Conservation (phyloP, 2,113 vertebrate genomes). For the Catagonus wagneri region DNA sequence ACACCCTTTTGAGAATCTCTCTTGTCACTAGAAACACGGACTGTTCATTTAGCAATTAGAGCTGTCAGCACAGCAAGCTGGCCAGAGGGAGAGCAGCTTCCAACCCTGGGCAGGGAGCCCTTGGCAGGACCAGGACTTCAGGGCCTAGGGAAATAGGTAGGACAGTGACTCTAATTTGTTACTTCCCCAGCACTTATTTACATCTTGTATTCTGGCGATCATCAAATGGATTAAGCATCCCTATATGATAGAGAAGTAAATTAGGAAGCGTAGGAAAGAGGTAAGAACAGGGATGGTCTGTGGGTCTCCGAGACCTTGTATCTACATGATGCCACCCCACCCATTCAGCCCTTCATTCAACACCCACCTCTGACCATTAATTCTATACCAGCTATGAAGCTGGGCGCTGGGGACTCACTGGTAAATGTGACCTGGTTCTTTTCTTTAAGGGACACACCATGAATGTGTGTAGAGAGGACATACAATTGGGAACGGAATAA, state of each 20-base stretch:
- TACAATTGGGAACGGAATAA: not conserved
- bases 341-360: not conserved
- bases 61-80: constrained; percentile 63
- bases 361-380: not conserved
- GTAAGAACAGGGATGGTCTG: constrained; percentile 11
- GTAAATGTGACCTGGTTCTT: not conserved
- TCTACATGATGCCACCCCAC: not conserved
- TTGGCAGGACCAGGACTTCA: constrained; percentile 1
- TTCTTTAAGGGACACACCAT: not conserved
- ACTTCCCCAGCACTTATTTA: constrained; percentile 36
- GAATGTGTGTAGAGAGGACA: not conserved
- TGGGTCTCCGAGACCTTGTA: not conserved
- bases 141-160: not conserved
- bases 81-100: constrained; percentile 1
- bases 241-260: not conserved
- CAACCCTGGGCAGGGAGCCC: not conserved
- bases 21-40: constrained; percentile 48
- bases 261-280: not conserved
- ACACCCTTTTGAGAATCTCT: constrained; percentile 44
- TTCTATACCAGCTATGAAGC: not conserved
- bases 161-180: constrained; percentile 24
- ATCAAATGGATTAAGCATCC: not conserved
- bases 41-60: constrained; percentile 70
- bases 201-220: not conserved
- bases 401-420: not conserved